A percentile compares a stretch with the other conserved stretches of the same genome.
These are phyloP conservation scores for Platygyra sinensis DNA, from an alignment of 64 coral and sea anemone genomes.

Conservation along the genomic window DNA sequence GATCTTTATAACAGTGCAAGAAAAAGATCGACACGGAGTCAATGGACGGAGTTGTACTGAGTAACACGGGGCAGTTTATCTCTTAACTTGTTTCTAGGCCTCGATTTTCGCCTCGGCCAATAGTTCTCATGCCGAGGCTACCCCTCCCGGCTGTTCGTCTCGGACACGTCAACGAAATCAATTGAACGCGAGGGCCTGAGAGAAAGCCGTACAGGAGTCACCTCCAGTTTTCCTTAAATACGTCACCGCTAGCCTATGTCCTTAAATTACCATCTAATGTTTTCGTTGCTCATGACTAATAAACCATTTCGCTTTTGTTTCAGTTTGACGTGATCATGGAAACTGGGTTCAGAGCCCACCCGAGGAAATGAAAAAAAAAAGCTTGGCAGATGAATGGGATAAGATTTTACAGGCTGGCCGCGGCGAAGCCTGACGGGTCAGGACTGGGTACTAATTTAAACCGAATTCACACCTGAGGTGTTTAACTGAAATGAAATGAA, in stretches of 20 bases:
- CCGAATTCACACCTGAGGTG: neutral
- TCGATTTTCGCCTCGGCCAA: too few relatives aligned
- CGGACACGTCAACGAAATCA: neutral
- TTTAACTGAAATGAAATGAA: conserved; percentile 13
- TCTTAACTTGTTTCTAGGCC: too few relatives aligned
- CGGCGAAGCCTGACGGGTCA: neutral
- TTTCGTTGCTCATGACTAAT: too few relatives aligned
- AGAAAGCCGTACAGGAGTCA: neutral
- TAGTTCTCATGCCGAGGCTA: too few relatives aligned
- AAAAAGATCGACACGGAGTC: too few relatives aligned
- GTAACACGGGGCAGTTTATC: too few relatives aligned
- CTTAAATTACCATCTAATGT: too few relatives aligned
- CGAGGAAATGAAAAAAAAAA: neutral
- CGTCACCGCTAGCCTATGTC: too few relatives aligned
- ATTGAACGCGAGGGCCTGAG: neutral
- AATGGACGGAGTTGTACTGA: too few relatives aligned
- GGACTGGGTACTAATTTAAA: conserved; percentile 15
- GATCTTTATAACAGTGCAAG: too few relatives aligned
- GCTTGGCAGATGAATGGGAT: neutral
- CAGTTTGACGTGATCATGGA: conserved; percentile 20
- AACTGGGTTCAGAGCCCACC: neutral
- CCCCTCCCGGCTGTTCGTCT: too few relatives aligned
- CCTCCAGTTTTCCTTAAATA: too few relatives aligned
- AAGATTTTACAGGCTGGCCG: neutral
- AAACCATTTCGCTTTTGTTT: conserved; percentile 7